Conservation (phyloP, 2,113 vertebrate species). For the Desmodus rotundus region DNA sequence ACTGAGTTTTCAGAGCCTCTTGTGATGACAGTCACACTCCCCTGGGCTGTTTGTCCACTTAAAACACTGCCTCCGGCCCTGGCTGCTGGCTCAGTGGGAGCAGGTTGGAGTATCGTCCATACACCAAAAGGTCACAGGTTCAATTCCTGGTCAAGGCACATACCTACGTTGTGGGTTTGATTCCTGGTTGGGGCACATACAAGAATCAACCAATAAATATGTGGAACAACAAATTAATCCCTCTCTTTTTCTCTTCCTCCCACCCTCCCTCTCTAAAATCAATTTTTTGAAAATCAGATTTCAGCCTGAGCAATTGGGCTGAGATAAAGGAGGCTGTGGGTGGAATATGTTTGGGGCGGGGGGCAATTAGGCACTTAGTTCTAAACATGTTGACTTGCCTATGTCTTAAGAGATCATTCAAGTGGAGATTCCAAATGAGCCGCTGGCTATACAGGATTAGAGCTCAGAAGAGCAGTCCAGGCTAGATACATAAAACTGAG, state of each 20-base stretch:
- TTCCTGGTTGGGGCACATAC: too few species aligned
- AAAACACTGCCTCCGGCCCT: not conserved
- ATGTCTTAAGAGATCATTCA: not conserved
- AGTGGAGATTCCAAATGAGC: not conserved
- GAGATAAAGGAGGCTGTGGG: not conserved
- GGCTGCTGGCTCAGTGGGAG: too few species aligned
- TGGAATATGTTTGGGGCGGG: not conserved
- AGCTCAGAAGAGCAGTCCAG: not conserved
- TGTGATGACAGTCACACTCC: not conserved
- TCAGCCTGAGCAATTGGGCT: not conserved
- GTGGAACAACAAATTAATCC: too few species aligned
- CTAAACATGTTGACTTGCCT: not conserved
- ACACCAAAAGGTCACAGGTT: too few species aligned
- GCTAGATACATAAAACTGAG: not conserved
- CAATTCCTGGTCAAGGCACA: too few species aligned
- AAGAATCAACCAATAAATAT: too few species aligned
- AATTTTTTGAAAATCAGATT: not conserved
- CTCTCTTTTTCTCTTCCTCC: too few species aligned
- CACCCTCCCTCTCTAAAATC: too few species aligned
- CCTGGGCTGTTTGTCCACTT: not conserved
- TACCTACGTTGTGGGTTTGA: too few species aligned
- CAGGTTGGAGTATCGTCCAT: too few species aligned
- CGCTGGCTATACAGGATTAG: not conserved
- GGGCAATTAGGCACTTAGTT: not conserved
- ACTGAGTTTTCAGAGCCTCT: not conserved